Evolutionary conservation across 30 jellyfish, hydroid and myxozoan genomes (phyloP).

Genomic region (Aurelia sp.): DNA sequence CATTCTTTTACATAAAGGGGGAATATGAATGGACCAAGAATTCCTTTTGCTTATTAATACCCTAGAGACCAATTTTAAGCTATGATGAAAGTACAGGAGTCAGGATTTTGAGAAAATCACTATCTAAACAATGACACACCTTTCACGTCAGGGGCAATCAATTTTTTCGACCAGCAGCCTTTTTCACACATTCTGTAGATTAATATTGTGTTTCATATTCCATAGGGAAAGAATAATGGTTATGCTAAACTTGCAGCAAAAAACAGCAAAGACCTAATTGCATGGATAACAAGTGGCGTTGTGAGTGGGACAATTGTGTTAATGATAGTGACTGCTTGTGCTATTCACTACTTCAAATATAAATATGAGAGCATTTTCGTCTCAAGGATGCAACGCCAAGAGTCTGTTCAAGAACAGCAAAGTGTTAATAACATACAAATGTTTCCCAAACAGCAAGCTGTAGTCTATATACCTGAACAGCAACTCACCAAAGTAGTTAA

Average conservation of each 20-base stretch:
- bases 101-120: too few relatives aligned
- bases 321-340: conserved; percentile 79
- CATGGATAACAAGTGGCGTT: conserved; percentile 91
- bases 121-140: too few relatives aligned
- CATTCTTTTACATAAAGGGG: too few relatives aligned
- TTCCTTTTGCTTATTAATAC: too few relatives aligned
- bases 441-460: conserved; percentile 51
- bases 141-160: too few relatives aligned
- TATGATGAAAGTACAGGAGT: too few relatives aligned
- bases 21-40: too few relatives aligned
- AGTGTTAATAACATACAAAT: conserved; percentile 11
- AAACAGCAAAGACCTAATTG: conserved; percentile 69
- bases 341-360: conserved; percentile 66
- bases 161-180: too few relatives aligned
- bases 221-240: not conserved
- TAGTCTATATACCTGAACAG: conserved; percentile 25
- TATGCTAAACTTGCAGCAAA: conserved; percentile 26
- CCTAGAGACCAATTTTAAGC: too few relatives aligned
- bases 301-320: conserved; percentile 78
- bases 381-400: conserved; percentile 32
- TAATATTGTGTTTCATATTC: not conserved
- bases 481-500: conserved; percentile 50
- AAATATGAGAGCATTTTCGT: conserved; percentile 72
- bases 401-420: conserved; percentile 27
- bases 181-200: too few relatives aligned